phyloP scores from a whole-genome alignment of 1,140 invertebrate genomes.

The Achatina immaculata region DNA sequence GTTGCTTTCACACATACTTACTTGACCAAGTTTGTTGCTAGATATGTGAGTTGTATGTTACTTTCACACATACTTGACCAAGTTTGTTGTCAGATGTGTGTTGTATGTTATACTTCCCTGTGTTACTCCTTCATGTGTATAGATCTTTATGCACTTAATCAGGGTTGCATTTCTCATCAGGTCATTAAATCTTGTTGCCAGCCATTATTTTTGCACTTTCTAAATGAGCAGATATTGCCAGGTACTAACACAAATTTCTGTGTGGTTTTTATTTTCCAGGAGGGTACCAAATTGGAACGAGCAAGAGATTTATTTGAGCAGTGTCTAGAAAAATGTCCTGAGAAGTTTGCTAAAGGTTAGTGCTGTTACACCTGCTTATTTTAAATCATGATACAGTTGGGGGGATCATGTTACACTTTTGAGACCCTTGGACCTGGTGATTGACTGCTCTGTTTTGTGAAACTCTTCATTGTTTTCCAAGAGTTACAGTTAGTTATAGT shows the following conservation, averaged over 20 bases:
- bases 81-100: slow-evolving; percentile 94
- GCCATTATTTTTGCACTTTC: not conserved
- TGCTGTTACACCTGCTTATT: not conserved
- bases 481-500: too few species aligned
- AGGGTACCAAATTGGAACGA: slow-evolving; percentile 94
- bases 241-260: too few species aligned
- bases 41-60: slow-evolving; percentile 81
- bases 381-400: not conserved
- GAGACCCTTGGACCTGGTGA: too few species aligned
- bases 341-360: slow-evolving; percentile 91
- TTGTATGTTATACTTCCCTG: too few species aligned
- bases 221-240: not conserved
- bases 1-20: too few species aligned
- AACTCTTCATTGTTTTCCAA: too few species aligned
- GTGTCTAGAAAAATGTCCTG: slow-evolving; percentile 94
- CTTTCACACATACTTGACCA: slow-evolving; percentile 95
- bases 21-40: slow-evolving; percentile 93
- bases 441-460: too few species aligned
- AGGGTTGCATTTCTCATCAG: too few species aligned
- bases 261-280: slow-evolving; percentile 68
- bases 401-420: not conserved
- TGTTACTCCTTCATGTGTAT: too few species aligned
- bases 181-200: too few species aligned
- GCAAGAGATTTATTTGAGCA: slow-evolving; percentile 99
- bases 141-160: too few species aligned